A percentile compares a stretch with the other conserved stretches of the same genome.
Evolutionary conservation across 2,797 vertebrate genomes (phyloP).

Genomic region (Neosalanx taihuensis): DNA sequence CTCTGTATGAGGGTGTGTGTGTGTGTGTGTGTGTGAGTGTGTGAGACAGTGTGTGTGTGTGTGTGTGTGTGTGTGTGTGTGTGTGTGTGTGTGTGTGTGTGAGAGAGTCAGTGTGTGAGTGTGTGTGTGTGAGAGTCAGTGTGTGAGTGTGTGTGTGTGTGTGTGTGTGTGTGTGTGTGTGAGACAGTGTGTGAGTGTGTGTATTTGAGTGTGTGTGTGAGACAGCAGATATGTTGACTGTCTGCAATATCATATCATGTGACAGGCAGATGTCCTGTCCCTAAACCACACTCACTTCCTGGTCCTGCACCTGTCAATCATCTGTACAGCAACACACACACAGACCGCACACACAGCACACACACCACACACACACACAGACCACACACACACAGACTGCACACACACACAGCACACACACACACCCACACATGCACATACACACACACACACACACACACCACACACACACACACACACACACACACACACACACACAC

Average conservation of each 20-base stretch:
- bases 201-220: background rate
- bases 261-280: background rate
- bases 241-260: background rate
- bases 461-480: background rate
- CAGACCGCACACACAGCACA: background rate
- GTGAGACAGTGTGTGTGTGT: background rate
- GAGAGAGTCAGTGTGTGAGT: background rate
- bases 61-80: background rate
- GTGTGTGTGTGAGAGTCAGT: background rate
- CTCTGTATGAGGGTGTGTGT: background rate
- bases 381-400: background rate
- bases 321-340: background rate
- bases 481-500: constrained; percentile 14
- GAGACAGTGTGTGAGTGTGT: background rate
- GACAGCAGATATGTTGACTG: background rate
- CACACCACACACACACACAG: background rate
- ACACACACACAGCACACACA: background rate
- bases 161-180: background rate
- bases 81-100: background rate
- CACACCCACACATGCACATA: background rate
- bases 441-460: background rate
- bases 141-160: background rate
- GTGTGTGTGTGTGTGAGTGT: no score
- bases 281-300: background rate
- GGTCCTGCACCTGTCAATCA: background rate